A percentile compares a stretch with the other conserved stretches of the same genome.
Conservation (phyloP, 2,888 invertebrate species). For the Neocrepidodera transversa region DNA sequence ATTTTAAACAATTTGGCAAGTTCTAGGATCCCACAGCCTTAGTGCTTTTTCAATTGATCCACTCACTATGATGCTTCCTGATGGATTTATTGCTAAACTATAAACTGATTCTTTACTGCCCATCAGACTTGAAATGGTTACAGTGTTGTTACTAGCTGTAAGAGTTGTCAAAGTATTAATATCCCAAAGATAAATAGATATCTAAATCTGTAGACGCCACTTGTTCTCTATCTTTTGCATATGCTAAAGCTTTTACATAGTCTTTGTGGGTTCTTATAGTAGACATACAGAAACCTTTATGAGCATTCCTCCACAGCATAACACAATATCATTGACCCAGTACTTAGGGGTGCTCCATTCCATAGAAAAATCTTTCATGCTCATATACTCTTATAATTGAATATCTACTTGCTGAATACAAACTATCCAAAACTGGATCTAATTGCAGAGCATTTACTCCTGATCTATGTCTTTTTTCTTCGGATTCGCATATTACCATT, state of each 20-base stretch:
- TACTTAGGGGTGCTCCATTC: slow-evolving; percentile 99
- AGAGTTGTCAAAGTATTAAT: slow-evolving; percentile 96
- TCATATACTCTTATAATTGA: slow-evolving; percentile 96
- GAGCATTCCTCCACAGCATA: slow-evolving; percentile 99
- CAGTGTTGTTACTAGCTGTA: slow-evolving; percentile 98
- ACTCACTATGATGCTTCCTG: slow-evolving; percentile 94
- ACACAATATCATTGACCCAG: slow-evolving; percentile 99
- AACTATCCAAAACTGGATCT: slow-evolving; percentile 83
- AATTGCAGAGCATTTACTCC: slow-evolving; percentile 96
- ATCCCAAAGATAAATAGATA: slow-evolving; percentile 97
- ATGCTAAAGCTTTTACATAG: slow-evolving; percentile 97
- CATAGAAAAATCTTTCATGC: slow-evolving; percentile 85
- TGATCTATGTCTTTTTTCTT: slow-evolving; percentile 92
- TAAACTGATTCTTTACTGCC: slow-evolving; percentile 99
- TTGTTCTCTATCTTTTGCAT: slow-evolving; percentile 95
- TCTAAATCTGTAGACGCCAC: slow-evolving; percentile 97
- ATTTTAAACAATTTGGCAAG: slow-evolving; percentile 94
- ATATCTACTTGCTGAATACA: slow-evolving; percentile 97
- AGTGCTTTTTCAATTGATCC: slow-evolving; percentile 96
- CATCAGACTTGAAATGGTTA: slow-evolving; percentile 95
- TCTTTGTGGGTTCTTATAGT: slow-evolving; percentile 97
- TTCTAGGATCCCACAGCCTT: slow-evolving; percentile 96
- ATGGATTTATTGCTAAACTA: slow-evolving; percentile 97
- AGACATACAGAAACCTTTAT: slow-evolving; percentile 99
- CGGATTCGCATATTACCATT: slow-evolving; percentile 96